Evolutionary conservation across 2,113 vertebrate species (phyloP), one percentile per base, ranked within the genome.

Genomic region (Emydura subglobosa): DNA sequence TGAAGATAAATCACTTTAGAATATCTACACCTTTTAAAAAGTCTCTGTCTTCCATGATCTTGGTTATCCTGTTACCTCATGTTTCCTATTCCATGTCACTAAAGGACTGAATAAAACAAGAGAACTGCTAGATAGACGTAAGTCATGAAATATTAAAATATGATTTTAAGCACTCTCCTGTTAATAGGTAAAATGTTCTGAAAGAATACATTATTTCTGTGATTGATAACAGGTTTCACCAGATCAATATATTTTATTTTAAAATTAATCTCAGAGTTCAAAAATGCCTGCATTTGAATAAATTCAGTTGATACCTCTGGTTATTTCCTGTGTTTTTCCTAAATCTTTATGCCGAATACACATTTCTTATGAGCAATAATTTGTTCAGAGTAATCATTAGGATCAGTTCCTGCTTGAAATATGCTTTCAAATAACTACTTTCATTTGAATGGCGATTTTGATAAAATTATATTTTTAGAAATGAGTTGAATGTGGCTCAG

Each of bases 61-160:
- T 47, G 49, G 86, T 83, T 84, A 53, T 57, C 74, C 3, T 39
- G 2, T 24, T 22, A 76, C 59, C 80, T 81, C 83, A 91, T 10
- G 50, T 17, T 51, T 31, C n/a, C 50, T 83, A 92, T 27, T 93
- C 31, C 92, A 49, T 74, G 11, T 39, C 91, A 79, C 44, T 25
- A 74, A 49, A 79, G 53, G 54, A 34, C 0, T 27, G 82, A 27
- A 31, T 27, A 79, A 88, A 72, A 87, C 13, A 82, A 82, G 49
- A 91, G 54, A 90, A 87, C 9, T 25, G 68, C 42, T 83, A 55
- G 42, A 49, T 6, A 8, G n/a, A 93, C 29, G 65, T 68, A 51
- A 95, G 42, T 76, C 85, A 42, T 14, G 83, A 49, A 86, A 79
- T 39, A 61, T 92, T 91, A 51, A 94, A 95, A 80, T 16, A 61